Evolutionary conservation across 1,140 invertebrate species (phyloP).

Genomic region (Danaus melanippus): DNA sequence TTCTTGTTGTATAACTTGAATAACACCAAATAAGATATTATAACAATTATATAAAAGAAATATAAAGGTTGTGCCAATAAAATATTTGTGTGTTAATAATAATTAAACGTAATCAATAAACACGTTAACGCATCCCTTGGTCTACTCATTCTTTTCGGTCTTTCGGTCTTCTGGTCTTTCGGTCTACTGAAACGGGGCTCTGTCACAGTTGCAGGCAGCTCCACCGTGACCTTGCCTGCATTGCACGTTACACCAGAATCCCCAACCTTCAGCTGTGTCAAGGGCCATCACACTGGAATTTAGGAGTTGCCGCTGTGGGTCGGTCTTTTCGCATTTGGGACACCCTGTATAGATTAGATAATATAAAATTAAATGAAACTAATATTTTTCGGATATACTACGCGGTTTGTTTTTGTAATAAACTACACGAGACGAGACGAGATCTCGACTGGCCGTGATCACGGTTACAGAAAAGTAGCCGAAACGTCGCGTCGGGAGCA

Average conservation of each 20-base stretch:
- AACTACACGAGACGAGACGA: too few relatives aligned
- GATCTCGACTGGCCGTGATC: too few relatives aligned
- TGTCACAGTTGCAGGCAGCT: constrained; percentile 72
- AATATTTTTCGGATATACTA: too few relatives aligned
- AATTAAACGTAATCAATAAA: constrained; percentile 1
- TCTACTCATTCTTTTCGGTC: constrained; percentile 13
- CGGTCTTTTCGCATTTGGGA: constrained; percentile 30
- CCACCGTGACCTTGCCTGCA: constrained; percentile 72
- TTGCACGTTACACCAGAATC: constrained; percentile 69
- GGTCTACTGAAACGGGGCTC: constrained; percentile 56
- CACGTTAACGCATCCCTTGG: constrained; percentile 3
- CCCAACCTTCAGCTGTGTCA: constrained; percentile 57
- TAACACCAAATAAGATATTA: too few relatives aligned
- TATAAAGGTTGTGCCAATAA: too few relatives aligned
- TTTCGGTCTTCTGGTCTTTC: constrained; percentile 8
- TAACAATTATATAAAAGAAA: too few relatives aligned
- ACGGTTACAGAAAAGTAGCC: too few relatives aligned
- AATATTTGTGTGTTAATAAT: too few relatives aligned
- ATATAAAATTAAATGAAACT: too few relatives aligned
- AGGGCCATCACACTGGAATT: constrained; percentile 16
- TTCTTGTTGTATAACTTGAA: background rate
- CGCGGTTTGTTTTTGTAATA: too few relatives aligned
- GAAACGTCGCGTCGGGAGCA: too few relatives aligned
- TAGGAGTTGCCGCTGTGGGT: constrained; percentile 1
- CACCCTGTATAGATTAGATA: constrained; percentile 32